Evolutionary conservation across 2,888 invertebrate genomes (phyloP).

Genomic region (Lasioglossum lativentre): DNA sequence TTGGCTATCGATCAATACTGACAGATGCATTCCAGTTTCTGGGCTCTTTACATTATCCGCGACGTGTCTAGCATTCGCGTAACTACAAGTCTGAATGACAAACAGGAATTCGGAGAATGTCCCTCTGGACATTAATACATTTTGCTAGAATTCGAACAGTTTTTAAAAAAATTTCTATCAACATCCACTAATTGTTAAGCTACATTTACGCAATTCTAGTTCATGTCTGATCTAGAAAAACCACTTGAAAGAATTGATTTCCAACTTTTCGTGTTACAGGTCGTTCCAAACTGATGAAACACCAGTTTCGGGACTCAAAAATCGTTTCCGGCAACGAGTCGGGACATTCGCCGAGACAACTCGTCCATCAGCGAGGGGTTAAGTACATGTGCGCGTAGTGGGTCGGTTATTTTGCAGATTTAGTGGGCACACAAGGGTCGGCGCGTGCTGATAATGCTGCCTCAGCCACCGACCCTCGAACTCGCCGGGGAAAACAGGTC

Average conservation of each 20-base stretch:
- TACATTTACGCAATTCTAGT: not conserved
- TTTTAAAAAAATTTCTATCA: too few relatives aligned
- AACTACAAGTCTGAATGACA: not conserved
- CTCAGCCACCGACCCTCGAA: slow-evolving; percentile 62
- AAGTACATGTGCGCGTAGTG: slow-evolving; percentile 48
- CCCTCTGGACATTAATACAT: too few relatives aligned
- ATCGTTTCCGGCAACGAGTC: not conserved
- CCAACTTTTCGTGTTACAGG: not conserved
- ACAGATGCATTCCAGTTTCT: not conserved
- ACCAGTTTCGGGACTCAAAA: not conserved
- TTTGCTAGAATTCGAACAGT: too few relatives aligned
- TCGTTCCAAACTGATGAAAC: not conserved
- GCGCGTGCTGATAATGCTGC: slow-evolving; percentile 83
- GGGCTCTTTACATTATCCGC: not conserved
- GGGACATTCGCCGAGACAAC: not conserved
- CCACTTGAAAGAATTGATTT: not conserved
- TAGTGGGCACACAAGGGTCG: slow-evolving; percentile 82
- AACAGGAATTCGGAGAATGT: not conserved
- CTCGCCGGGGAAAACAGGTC: slow-evolving; percentile 27
- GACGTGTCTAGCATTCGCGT: not conserved
- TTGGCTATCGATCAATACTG: slow-evolving; percentile 4
- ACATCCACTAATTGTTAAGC: not conserved
- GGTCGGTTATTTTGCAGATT: slow-evolving; percentile 81
- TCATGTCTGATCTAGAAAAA: not conserved
- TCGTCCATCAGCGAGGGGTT: slow-evolving; percentile 11